phyloP scores from a whole-genome alignment of 2,797 vertebrate genomes.

The Rousettus madagascariensis region DNA sequence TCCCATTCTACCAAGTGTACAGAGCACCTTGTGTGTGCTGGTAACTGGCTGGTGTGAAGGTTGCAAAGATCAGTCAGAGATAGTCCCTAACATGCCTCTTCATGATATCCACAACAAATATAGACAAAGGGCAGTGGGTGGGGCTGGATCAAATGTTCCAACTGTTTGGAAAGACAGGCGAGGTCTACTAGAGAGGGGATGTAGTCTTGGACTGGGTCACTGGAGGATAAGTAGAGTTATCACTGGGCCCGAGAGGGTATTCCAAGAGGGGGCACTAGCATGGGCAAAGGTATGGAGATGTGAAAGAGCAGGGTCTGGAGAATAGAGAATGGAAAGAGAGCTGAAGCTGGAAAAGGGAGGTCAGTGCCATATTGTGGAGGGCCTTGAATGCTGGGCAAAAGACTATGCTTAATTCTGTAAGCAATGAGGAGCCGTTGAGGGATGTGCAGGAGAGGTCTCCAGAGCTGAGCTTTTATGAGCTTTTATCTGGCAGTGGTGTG shows the following conservation, averaged over 20 bases:
- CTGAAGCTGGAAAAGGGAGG: background rate
- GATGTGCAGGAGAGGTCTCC: background rate
- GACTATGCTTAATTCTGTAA: background rate
- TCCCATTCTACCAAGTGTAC: background rate
- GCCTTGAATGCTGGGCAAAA: background rate
- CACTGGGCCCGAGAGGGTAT: background rate
- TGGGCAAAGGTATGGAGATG: background rate
- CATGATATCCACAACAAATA: no score
- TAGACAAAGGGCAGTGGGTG: background rate
- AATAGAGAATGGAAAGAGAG: background rate
- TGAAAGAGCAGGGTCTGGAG: background rate
- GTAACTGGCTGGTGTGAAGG: background rate
- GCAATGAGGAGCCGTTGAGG: background rate
- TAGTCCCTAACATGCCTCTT: background rate
- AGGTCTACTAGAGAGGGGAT: background rate
- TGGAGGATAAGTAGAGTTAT: background rate
- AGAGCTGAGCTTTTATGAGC: background rate
- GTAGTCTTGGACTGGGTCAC: background rate
- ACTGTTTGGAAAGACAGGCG: background rate
- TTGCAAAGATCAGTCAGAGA: background rate
- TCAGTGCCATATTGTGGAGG: background rate
- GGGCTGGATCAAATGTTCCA: background rate
- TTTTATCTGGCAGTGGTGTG: background rate
- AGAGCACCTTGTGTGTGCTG: background rate
- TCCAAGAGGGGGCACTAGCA: rapidly evolving